Base-by-base conservation (phyloP, 2,888 invertebrate species). In the Sinelater perroti region DNA sequence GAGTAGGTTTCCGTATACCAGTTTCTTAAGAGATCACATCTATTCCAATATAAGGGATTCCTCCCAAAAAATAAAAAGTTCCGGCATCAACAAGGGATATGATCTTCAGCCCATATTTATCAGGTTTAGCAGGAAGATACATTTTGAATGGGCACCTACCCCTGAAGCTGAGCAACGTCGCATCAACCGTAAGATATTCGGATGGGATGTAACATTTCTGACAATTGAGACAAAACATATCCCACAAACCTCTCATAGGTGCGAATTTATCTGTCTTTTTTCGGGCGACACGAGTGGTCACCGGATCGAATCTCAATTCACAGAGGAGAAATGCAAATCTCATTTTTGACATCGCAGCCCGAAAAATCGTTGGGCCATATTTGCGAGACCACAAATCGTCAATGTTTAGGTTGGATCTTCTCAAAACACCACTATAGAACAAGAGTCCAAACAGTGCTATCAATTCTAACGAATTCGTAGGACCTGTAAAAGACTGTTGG, bases 81-180 rank as follows among this genome's bases (percentile, higher is more conserved):
- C 36, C 30, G 1, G 18, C 46, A 18, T 45, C 57, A 0, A 28
- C 36, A 4, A 28, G n/a, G 1, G 44, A 31, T 33, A 44, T 31
- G 3, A 53, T 33, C 11, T 53, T 36, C 21, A 57, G 35, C 13
- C 47, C 57, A 47, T 57, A 57, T 40, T 40, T 46, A n/a, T 53
- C 53, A 7, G 53, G 53, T 17, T 53, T 57, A 5, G 46, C 46
- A 36, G 46, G 46, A 21, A 57, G 45, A 11, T 31, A 57, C 35
- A 54, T 46, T n/a, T 46, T 17, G 20, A 57, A 57, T 13, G 56
- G 57, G 30, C 53, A 57, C 11, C 31, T 35, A 1, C 47, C 58
- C 6, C 45, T 30, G 21, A 57, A 53, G 1, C 10, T 35, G 6
- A 51, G 21, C 7, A 51, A 20, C 11, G 44, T 52, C 18, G 51